Percentiles rank a stretch among this genome's conserved stretches.
phyloP scores from a whole-genome alignment of 2,888 invertebrate species.

The Zaprionus lineosus region DNA sequence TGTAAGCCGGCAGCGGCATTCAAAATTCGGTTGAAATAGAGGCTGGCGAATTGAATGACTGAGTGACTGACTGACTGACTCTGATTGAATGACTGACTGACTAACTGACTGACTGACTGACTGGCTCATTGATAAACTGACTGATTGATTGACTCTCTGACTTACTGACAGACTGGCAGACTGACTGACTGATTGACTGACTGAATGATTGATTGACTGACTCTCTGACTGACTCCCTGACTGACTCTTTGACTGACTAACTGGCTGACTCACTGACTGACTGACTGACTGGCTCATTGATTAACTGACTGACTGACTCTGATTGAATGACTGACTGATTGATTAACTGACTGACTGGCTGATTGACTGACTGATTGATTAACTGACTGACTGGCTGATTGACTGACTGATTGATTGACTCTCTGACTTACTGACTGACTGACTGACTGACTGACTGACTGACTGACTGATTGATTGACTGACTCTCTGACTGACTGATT shows the following conservation, averaged over 20 bases:
- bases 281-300: slow-evolving; percentile 40
- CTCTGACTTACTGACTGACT: slow-evolving; percentile 58
- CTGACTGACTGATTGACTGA: slow-evolving; percentile 60
- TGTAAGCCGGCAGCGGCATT: slow-evolving; percentile 1
- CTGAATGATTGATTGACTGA: slow-evolving; percentile 22
- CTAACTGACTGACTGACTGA: slow-evolving; percentile 36
- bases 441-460: slow-evolving; percentile 26
- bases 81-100: too few relatives aligned
- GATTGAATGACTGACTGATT: slow-evolving; percentile 71
- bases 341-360: slow-evolving; percentile 38
- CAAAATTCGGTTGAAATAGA: slow-evolving; percentile 63
- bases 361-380: slow-evolving; percentile 49
- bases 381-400: slow-evolving; percentile 65
- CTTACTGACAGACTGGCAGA: slow-evolving; percentile 22
- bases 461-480: slow-evolving; percentile 58
- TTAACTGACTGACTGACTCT: slow-evolving; percentile 21
- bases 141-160: slow-evolving; percentile 27
- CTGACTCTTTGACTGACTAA: slow-evolving; percentile 22
- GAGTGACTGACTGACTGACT: slow-evolving; percentile 20
- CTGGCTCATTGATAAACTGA: slow-evolving; percentile 54
- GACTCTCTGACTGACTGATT: slow-evolving; percentile 25
- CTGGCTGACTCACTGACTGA: slow-evolving; percentile 70
- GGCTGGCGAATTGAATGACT: slow-evolving; percentile 61
- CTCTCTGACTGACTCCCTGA: slow-evolving; percentile 56
- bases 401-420: slow-evolving; percentile 26